Evolutionary conservation across 2,888 invertebrate genomes (phyloP).

Genomic region (Aspidiotus rigidus): DNA sequence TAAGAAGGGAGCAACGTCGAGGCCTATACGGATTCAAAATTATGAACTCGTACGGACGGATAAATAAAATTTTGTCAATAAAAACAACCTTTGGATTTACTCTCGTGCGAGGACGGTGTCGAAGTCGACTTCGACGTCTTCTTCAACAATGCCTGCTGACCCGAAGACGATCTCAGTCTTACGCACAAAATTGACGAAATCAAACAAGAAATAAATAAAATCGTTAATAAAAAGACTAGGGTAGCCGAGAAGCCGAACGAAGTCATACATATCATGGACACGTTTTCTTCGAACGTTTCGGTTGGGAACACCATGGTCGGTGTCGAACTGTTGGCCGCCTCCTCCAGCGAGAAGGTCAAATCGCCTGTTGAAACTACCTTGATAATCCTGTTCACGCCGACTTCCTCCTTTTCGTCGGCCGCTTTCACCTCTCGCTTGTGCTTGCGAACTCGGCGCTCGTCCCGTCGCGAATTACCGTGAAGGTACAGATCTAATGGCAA

Average conservation of each 20-base stretch:
- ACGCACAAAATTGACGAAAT: constrained; percentile 78
- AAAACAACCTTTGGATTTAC: constrained; percentile 23
- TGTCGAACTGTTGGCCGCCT: constrained; percentile 52
- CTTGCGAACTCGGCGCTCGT: constrained; percentile 67
- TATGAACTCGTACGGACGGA: background rate
- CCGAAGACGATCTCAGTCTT: constrained; percentile 47
- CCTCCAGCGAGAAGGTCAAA: constrained; percentile 71
- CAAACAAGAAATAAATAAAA: constrained; percentile 73
- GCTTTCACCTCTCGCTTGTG: constrained; percentile 55
- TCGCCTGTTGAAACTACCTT: constrained; percentile 87
- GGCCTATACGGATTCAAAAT: too few species aligned
- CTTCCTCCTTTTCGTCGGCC: constrained; percentile 66
- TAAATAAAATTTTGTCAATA: background rate
- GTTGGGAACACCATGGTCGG: constrained; percentile 64
- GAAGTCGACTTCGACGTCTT: constrained; percentile 16
- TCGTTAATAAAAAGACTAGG: constrained; percentile 68
- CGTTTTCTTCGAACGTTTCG: constrained; percentile 46
- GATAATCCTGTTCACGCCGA: constrained; percentile 80
- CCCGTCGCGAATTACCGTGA: constrained; percentile 65
- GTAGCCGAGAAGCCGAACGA: constrained; percentile 87
- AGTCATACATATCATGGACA: constrained; percentile 79
- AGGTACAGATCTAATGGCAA: constrained; percentile 55
- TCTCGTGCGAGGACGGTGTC: background rate
- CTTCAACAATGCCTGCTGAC: constrained; percentile 30
- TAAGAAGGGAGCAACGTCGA: too few species aligned